Percentiles rank a stretch among this genome's conserved stretches.
Conservation (phyloP, 2,888 invertebrate genomes). For the Drosophila putrida region DNA sequence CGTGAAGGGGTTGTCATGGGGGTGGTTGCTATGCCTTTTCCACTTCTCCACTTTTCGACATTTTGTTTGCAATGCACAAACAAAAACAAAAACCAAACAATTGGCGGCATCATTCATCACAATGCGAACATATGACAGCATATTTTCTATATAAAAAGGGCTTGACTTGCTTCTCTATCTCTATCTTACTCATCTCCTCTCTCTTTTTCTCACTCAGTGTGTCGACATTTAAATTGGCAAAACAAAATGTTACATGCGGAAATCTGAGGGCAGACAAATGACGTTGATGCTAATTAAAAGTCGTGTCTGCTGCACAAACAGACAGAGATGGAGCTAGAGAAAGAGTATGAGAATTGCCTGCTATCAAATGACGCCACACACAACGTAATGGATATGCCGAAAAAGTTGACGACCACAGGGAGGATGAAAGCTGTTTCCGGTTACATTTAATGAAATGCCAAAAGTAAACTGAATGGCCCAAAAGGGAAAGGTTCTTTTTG, state of each 20-base stretch:
- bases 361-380: constrained; percentile 38
- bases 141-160: constrained; percentile 47
- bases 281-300: constrained; percentile 80
- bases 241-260: constrained; percentile 40
- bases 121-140: constrained; percentile 72
- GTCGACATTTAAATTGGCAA: constrained; percentile 65
- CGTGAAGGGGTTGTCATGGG: background rate
- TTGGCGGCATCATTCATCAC: constrained; percentile 75
- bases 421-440: constrained; percentile 26
- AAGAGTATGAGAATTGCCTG: background rate
- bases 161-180: constrained; percentile 3
- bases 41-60: constrained; percentile 57
- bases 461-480: constrained; percentile 14
- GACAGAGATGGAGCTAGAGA: background rate
- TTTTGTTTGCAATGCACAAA: constrained; percentile 65
- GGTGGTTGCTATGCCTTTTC: constrained; percentile 39
- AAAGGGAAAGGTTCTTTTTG: constrained; percentile 8
- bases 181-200: background rate
- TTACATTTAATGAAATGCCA: constrained; percentile 63
- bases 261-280: constrained; percentile 58
- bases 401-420: constrained; percentile 28
- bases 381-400: constrained; percentile 47
- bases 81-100: constrained; percentile 67
- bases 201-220: constrained; percentile 5
- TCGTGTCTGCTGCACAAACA: constrained; percentile 46